phyloP scores from a whole-genome alignment of 2,888 invertebrate genomes.

The Callyntrura sp. region DNA sequence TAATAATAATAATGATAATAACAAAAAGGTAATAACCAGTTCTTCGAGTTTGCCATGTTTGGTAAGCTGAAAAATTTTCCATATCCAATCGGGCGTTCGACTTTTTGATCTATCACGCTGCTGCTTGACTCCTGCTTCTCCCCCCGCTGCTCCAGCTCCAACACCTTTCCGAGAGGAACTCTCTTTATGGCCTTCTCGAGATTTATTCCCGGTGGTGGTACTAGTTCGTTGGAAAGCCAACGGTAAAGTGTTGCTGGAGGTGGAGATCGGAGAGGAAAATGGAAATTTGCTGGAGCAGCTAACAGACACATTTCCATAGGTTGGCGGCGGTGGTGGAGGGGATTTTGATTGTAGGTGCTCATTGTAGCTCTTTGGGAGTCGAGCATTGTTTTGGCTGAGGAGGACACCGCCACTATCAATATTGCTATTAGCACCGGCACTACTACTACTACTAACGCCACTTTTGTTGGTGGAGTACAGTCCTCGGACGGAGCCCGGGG shows the following conservation, averaged over 20 bases:
- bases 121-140: too few species aligned
- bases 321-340: conserved; percentile 6
- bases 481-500: neutral
- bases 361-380: conserved; percentile 59
- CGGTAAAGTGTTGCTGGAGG: conserved; percentile 52
- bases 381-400: neutral
- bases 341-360: conserved; percentile 34
- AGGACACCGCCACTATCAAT: too few species aligned
- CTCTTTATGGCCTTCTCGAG: conserved; percentile 66
- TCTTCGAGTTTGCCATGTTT: conserved; percentile 85
- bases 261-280: neutral
- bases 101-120: conserved; percentile 84
- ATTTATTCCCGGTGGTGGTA: conserved; percentile 65
- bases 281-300: conserved; percentile 1
- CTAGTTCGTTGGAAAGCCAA: conserved; percentile 45
- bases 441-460: neutral
- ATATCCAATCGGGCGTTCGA: conserved; percentile 85
- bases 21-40: conserved; percentile 84
- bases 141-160: too few species aligned
- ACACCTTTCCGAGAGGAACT: conserved; percentile 29
- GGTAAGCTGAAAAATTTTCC: conserved; percentile 85
- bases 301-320: conserved; percentile 12
- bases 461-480: conserved; percentile 30
- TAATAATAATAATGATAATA: conserved; percentile 14
- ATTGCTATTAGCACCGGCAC: neutral